Conservation (phyloP, 1,140 invertebrate genomes). For the Pristionchus pacificus region DNA sequence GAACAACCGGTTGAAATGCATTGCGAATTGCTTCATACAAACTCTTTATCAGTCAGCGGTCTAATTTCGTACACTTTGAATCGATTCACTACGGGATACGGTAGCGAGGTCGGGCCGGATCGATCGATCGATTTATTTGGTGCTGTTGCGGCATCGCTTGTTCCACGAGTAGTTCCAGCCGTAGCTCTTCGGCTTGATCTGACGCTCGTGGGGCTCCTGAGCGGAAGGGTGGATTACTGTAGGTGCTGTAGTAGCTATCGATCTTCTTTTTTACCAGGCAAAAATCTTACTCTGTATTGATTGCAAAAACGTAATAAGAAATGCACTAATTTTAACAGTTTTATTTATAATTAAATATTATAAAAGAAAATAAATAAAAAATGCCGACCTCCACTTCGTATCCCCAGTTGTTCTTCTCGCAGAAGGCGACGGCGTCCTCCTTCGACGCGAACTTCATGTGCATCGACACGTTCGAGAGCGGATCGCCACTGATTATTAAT, state of each 20-base stretch:
- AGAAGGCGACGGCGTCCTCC: constrained; percentile 84
- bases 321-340: too few species aligned
- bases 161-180: constrained; percentile 93
- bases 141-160: constrained; percentile 83
- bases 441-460: constrained; percentile 71
- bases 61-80: too few species aligned
- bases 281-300: too few species aligned
- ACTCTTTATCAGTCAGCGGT: neutral
- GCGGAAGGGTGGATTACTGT: too few species aligned
- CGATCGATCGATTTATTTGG: constrained; percentile 71
- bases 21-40: neutral
- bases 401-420: constrained; percentile 89
- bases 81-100: too few species aligned
- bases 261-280: neutral
- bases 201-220: constrained; percentile 65
- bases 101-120: too few species aligned
- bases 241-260: neutral
- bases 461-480: constrained; percentile 79
- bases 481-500: constrained; percentile 74
- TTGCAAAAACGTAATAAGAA: too few species aligned
- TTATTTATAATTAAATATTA: too few species aligned
- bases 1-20: too few species aligned
- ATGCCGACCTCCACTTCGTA: constrained; percentile 70
- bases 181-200: constrained; percentile 74
- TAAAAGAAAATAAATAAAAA: too few species aligned